Percentiles rank a stretch among this genome's conserved stretches.
Conservation (phyloP, 2,888 invertebrate species). For the Oligia fasciuncula region DNA sequence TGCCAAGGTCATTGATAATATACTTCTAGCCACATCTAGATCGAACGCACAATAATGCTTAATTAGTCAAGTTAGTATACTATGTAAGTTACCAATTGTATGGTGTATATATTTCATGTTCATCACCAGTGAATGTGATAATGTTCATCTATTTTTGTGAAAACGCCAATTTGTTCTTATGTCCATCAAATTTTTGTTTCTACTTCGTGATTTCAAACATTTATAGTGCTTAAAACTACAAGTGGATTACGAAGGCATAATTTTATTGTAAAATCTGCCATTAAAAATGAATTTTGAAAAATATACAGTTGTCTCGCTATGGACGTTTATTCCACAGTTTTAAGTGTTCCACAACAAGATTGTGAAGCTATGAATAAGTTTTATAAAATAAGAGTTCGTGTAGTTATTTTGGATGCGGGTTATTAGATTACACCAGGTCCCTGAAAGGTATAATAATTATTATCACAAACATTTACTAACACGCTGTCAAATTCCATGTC, state of each 20-base stretch:
- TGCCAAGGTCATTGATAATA: constrained; percentile 64
- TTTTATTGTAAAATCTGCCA: constrained; percentile 53
- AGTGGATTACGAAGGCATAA: constrained; percentile 59
- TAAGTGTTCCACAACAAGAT: constrained; percentile 29
- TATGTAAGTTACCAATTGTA: constrained; percentile 62
- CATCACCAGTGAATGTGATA: constrained; percentile 66
- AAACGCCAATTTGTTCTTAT: constrained; percentile 69
- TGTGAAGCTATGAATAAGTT: constrained; percentile 59
- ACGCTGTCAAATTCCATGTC: constrained; percentile 56
- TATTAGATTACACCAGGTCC: constrained; percentile 6
- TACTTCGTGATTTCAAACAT: constrained; percentile 74
- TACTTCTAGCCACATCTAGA: constrained; percentile 63
- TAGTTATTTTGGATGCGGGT: constrained; percentile 18
- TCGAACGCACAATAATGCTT: constrained; percentile 64
- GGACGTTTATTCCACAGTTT: constrained; percentile 54
- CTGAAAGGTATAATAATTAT: constrained; percentile 34
- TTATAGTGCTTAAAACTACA: constrained; percentile 74
- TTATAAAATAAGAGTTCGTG: constrained; percentile 28
- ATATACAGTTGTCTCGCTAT: constrained; percentile 53
- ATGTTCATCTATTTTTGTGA: constrained; percentile 67
- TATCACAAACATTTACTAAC: constrained; percentile 36
- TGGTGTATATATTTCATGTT: constrained; percentile 60
- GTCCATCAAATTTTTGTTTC: constrained; percentile 63
- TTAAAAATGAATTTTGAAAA: constrained; percentile 54
- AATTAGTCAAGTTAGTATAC: constrained; percentile 65